These are phyloP conservation scores for Rhadina sibilatrix DNA, from an alignment of 2,113 vertebrate species.

Conservation along the genomic window DNA sequence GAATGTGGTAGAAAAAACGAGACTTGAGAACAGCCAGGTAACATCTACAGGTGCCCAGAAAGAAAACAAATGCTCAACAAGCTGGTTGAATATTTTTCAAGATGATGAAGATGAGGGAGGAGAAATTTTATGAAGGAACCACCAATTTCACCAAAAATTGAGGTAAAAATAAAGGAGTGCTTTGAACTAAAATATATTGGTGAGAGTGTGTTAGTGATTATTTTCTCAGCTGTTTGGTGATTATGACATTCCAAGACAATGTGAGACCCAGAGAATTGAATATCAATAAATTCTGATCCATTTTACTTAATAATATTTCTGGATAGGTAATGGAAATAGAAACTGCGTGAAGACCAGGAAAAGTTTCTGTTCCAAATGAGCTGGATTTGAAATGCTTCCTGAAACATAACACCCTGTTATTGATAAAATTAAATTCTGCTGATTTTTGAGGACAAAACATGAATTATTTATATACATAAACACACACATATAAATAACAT, in stretches of 20 bases:
- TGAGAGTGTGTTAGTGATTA: accelerated
- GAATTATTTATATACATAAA: background rate
- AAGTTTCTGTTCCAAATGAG: background rate
- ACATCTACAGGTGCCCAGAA: background rate
- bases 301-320: background rate
- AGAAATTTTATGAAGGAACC: background rate
- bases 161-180: background rate
- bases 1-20: background rate
- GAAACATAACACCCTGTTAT: background rate
- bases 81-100: background rate
- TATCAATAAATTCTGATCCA: background rate
- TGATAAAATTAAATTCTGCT: background rate
- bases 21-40: background rate
- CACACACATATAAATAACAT: background rate
- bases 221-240: background rate
- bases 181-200: background rate
- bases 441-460: background rate
- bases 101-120: background rate
- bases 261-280: background rate
- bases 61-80: background rate
- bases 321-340: background rate
- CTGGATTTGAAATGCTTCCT: background rate
- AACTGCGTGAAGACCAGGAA: background rate
- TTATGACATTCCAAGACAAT: background rate
- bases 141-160: background rate